phyloP scores from a whole-genome alignment of 2,888 invertebrate genomes.

The Gymnosoma rotundatum region DNA sequence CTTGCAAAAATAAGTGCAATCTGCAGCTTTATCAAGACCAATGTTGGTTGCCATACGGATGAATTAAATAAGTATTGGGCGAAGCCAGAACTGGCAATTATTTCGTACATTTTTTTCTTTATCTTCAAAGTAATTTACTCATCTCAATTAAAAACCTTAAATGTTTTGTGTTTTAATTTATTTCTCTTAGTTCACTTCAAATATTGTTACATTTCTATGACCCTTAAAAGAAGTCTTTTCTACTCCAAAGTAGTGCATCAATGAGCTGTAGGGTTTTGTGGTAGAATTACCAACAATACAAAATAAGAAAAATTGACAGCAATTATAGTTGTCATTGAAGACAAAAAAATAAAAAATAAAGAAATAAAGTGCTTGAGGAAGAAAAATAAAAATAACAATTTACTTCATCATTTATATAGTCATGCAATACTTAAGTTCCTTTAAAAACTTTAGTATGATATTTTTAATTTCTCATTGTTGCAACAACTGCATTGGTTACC shows the following conservation, averaged over 20 bases:
- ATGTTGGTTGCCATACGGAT: too few relatives aligned
- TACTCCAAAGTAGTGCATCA: background rate
- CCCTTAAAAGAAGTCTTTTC: background rate
- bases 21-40: too few relatives aligned
- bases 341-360: background rate
- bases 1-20: too few relatives aligned
- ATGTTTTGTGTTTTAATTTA: background rate
- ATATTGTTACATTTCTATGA: background rate
- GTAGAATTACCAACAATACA: background rate
- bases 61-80: too few relatives aligned
- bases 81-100: too few relatives aligned
- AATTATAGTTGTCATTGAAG: conserved; percentile 66
- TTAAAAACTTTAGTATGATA: conserved; percentile 1
- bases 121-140: too few relatives aligned
- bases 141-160: background rate
- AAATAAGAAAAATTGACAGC: conserved; percentile 59
- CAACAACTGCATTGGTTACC: conserved; percentile 39
- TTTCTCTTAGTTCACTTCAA: background rate
- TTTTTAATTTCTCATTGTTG: conserved; percentile 25
- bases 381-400: conserved; percentile 50
- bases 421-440: conserved; percentile 17
- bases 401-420: conserved; percentile 38
- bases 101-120: too few relatives aligned
- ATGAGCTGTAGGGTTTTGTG: conserved; percentile 20
- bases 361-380: conserved; percentile 1